Base-by-base conservation (phyloP, 2,888 invertebrate species). In the Phlogophora meticulosa region DNA sequence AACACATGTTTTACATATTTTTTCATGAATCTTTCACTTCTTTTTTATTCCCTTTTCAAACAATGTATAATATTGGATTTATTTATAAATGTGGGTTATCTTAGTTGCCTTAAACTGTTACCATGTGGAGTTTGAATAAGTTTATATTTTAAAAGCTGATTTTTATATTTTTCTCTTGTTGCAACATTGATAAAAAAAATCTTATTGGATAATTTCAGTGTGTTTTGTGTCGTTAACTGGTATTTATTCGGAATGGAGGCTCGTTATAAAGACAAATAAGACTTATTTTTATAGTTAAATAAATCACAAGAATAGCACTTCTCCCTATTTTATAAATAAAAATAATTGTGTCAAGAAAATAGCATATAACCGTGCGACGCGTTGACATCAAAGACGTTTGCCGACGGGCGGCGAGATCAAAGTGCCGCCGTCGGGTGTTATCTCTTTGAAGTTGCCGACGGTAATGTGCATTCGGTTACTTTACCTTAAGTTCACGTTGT, bases 351-450 rank as follows among this genome's bases (percentile, higher is more conserved):
- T 85, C 67, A 89, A 82, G 85, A 88, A 88, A 89, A 85, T 80
- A 64, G 73, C 77, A 78, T 76, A 69, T 76, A 83, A 81, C 72
- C 80, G 56, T 68, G 56, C 57, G 56, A 67, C 45, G 64, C 58
- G 52, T 66, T 76, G 72, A 82, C 82, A 84, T 80, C 70, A 82
- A 76, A 80, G 79, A 68, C 66, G 72, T 64, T 87, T 87, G 88
- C 91, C 93, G 91, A 83, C 93, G 90, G 91, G 83, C 87, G 87
- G 86, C 77, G 83, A 88, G 85, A 90, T 92, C 87, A 93, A 92
- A 92, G 90, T 60, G 81, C 90, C 89, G 91, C 77, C 92, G 92
- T 87, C 87, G 79, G 79, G 75, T 68, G 70, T 55, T 72, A 70
- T 82, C 80, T 76, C 88, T 92, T 92, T 93, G 87, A 90, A 84